Conservation (phyloP, 2,888 invertebrate genomes). For the Eilema depressum region DNA sequence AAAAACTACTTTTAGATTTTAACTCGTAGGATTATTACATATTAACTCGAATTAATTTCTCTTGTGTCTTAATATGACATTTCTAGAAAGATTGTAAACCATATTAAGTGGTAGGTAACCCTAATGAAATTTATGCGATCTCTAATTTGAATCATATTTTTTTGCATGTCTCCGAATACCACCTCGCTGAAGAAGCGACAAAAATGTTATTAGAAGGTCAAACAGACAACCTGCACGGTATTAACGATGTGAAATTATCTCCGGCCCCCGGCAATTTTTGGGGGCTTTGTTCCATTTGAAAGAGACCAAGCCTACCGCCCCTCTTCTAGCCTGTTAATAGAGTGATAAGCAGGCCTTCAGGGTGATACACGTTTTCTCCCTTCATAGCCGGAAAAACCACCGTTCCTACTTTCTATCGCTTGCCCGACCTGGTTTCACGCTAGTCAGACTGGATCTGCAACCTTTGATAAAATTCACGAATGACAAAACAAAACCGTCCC, state of each 20-base stretch:
- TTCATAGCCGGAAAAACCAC: background rate
- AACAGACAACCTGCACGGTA: background rate
- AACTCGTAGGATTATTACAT: slow-evolving; percentile 18
- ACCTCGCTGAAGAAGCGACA: background rate
- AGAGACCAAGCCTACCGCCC: background rate
- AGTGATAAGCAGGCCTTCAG: background rate
- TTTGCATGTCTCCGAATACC: background rate
- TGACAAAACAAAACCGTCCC: background rate
- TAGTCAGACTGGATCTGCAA: background rate
- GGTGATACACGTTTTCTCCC: background rate
- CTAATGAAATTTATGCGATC: background rate
- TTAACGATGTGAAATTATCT: background rate
- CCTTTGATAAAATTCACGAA: background rate
- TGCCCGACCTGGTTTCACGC: background rate
- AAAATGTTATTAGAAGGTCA: background rate
- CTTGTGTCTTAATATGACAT: slow-evolving; percentile 15
- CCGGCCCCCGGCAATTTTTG: no score
- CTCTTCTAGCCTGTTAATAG: background rate
- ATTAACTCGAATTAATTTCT: slow-evolving; percentile 20
- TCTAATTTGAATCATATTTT: background rate
- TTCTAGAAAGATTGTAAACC: background rate
- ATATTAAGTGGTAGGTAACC: background rate
- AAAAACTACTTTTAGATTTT: slow-evolving; percentile 18
- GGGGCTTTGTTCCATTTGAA: background rate
- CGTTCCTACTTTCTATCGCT: background rate